Percentiles rank a stretch among this genome's conserved stretches.
These are phyloP conservation scores for Pheosia gnoma DNA, from an alignment of 2,888 invertebrate species.

Conservation along the genomic window DNA sequence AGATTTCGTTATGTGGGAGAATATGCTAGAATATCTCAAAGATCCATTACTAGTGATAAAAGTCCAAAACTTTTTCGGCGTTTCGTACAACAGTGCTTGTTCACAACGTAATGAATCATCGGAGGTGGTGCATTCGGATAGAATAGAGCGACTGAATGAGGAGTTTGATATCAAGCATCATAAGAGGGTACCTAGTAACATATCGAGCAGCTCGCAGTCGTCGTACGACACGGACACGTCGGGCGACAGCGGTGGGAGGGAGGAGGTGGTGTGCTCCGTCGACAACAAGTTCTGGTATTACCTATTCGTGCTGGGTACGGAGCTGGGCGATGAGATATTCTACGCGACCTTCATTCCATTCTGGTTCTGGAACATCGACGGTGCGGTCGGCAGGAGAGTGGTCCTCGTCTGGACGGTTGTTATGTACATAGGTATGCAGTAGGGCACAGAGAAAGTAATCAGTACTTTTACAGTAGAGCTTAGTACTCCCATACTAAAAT, in stretches of 20 bases:
- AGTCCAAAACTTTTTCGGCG: constrained; percentile 92
- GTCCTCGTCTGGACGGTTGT: constrained; percentile 92
- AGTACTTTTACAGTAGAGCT: neutral
- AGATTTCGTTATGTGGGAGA: constrained; percentile 66
- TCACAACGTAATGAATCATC: constrained; percentile 51
- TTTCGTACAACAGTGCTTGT: constrained; percentile 77
- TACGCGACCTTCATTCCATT: constrained; percentile 96
- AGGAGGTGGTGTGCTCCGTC: constrained; percentile 79
- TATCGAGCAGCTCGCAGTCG: constrained; percentile 67
- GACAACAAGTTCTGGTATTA: constrained; percentile 93
- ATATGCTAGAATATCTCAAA: constrained; percentile 87
- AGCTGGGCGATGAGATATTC: constrained; percentile 95
- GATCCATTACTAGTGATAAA: constrained; percentile 90
- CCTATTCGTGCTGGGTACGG: constrained; percentile 92
- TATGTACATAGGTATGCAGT: constrained; percentile 90
- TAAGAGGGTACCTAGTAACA: constrained; percentile 71
- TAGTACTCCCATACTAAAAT: no score
- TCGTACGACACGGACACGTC: constrained; percentile 72
- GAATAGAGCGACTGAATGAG: constrained; percentile 51
- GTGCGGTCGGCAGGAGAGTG: constrained; percentile 92
- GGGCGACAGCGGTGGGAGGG: constrained; percentile 59
- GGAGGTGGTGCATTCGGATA: constrained; percentile 60
- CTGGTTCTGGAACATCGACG: constrained; percentile 97
- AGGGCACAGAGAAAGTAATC: no score
- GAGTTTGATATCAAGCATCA: constrained; percentile 61